Base-by-base conservation (phyloP, 2,888 invertebrate species). In the Oligia strigilis region DNA sequence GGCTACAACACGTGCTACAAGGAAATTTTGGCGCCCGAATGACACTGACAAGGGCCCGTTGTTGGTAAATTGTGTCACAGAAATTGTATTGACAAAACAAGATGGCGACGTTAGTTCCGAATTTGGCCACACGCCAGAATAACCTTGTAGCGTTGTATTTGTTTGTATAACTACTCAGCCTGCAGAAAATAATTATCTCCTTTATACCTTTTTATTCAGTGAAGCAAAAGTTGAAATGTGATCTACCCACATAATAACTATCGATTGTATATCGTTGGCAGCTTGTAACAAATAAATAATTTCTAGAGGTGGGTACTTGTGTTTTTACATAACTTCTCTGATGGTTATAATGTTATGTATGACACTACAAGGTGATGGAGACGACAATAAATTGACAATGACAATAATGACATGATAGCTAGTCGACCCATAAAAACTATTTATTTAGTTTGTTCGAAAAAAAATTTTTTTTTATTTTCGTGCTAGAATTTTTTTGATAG, bases 81-180 rank as follows among this genome's bases (percentile, higher is more conserved):
- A 60, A n/a, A n/a, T n/a, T 60, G n/a, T n/a, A 17, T 17, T 64
- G 65, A 40, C 14, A 43, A 43, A 43, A 66, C 66, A 66, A 43
- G 13, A 66, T 64, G 49, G 40, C 40, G 66, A 14, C 23, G 40
- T 43, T 66, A 66, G 66, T 40, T 43, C 23, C 23, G 0, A 43
- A 5, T 43, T 43, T 23, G 23, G 40, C 23, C 66, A 66, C 40
- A 29, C 3, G 9, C 3, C 71, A 43, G 17, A 72, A 43, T 64
- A 62, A n/a, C 13, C 40, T n/a, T 72, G n/a, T 72, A 72, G 60
- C 60, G 11, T 17, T 60, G n/a, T 72, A 40, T 72, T 60, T 49
- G 70, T 78, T 64, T 36, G 70, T 78, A 60, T 36, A 65, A 70
- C 72, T 70, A 78, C 65, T 52, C 66, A 75, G 60, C 40, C 19